Percentiles rank a stretch among this genome's conserved stretches.
phyloP scores from a whole-genome alignment of 2,888 invertebrate species.

The Rhimphoctona megacephalus region DNA sequence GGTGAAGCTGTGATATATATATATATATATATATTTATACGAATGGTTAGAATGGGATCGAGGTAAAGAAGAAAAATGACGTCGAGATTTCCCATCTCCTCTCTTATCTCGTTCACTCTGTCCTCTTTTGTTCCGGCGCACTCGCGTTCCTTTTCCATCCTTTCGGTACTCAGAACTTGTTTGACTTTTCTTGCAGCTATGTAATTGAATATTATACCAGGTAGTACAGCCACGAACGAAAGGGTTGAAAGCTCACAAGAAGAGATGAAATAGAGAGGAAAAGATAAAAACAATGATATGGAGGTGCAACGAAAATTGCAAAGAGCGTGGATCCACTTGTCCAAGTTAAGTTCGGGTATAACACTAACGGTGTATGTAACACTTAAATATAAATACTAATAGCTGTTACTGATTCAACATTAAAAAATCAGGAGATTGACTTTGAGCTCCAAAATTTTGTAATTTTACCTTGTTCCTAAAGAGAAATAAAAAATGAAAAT shows the following conservation, averaged over 20 bases:
- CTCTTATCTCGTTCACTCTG: conserved; percentile 16
- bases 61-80: conserved; percentile 63
- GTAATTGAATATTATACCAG: conserved; percentile 84
- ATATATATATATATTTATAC: conserved; percentile 28
- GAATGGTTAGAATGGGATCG: conserved; percentile 38
- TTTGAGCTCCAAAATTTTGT: neutral
- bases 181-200: conserved; percentile 84
- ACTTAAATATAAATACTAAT: neutral
- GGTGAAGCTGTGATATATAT: conserved; percentile 25
- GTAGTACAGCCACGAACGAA: conserved; percentile 76
- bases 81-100: conserved; percentile 74
- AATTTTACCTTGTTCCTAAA: neutral
- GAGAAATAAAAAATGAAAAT: neutral
- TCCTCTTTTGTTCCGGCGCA: neutral
- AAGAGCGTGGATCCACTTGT: conserved; percentile 7
- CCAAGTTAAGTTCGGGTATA: too few relatives aligned
- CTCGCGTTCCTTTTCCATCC: conserved; percentile 31
- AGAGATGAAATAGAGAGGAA: conserved; percentile 49
- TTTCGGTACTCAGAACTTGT: conserved; percentile 80
- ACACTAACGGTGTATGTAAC: neutral
- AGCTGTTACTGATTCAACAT: neutral
- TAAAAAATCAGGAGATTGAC: neutral
- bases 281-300: conserved; percentile 62
- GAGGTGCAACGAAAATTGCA: conserved; percentile 60
- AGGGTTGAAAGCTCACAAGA: conserved; percentile 82